Base-by-base conservation (phyloP, 2,113 vertebrate genomes). In the Semicossyphus pulcher region DNA sequence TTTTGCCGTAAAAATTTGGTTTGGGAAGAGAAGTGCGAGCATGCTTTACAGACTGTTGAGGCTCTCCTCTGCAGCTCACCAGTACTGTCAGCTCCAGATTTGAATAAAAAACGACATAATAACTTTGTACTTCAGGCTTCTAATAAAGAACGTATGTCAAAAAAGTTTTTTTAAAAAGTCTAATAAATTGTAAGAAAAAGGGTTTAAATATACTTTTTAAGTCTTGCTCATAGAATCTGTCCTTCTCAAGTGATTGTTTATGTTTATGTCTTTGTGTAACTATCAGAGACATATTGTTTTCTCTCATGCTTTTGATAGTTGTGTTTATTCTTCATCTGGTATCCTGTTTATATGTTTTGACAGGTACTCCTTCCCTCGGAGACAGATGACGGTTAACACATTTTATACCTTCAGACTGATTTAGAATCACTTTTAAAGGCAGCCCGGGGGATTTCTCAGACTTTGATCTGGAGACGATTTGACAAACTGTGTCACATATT, bases 281-380 rank as follows among this genome's bases (percentile, higher is more conserved):
- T 1, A 26, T 8, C 1, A 54, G 7, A 36, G 5, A 57, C 4
- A 23, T 26, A 18, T 54, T 8, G 3, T 32, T 58, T 66, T 7
- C 41, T 51, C 42, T 52, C 18, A 32, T 32, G 39, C 5, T 15
- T 66, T 44, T 47, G 7, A 28, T 51, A 18, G 10, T 53, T 29
- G 15, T n/a, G 23, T 59, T 37, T 79, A 62, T 41, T 68, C 54
- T 52, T 63, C 28, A 44, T 71, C 7, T 37, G 31, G 29, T 44
- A 34, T 56, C 37, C 25, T 32, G 11, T 29, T 58, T 5, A 69
- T 78, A 42, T 31, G 28, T 34, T n/a, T 18, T 76, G 60, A 61
- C 54, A 81, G 47, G 4, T 42, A 23, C 53, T 52, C 45, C 36
- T 21, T 26, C 16, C 18, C 32, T 16, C 39, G n/a, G 21, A 25